phyloP scores from a whole-genome alignment of 2,113 vertebrate genomes.

The human region GRCh38 chr3:99626001-99626500 shows the following conservation, averaged over 20 bases:
- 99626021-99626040: neutral
- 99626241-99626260: constrained; percentile 48
- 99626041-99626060: neutral
- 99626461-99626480: constrained; percentile 67
- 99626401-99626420: constrained; percentile 45
- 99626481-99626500: constrained; percentile 41
- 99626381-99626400: constrained; percentile 54
- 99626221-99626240: constrained; percentile 70
- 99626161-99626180: constrained; percentile 63
- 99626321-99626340: constrained; percentile 57
- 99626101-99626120: constrained; percentile 52
- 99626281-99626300: constrained; percentile 32
- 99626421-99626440: constrained; percentile 5
- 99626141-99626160: constrained; percentile 62
- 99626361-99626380: constrained; percentile 56
- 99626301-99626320: constrained; percentile 70
- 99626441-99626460: constrained; percentile 33
- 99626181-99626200: constrained; percentile 67
- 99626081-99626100: neutral
- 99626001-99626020: neutral
- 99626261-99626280: constrained; percentile 59
- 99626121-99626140: constrained; percentile 36
- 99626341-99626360: constrained; percentile 42
- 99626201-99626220: constrained; percentile 74
- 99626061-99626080: neutral